Conservation (phyloP, 2,888 invertebrate genomes). For the Cetonia aurata region DNA sequence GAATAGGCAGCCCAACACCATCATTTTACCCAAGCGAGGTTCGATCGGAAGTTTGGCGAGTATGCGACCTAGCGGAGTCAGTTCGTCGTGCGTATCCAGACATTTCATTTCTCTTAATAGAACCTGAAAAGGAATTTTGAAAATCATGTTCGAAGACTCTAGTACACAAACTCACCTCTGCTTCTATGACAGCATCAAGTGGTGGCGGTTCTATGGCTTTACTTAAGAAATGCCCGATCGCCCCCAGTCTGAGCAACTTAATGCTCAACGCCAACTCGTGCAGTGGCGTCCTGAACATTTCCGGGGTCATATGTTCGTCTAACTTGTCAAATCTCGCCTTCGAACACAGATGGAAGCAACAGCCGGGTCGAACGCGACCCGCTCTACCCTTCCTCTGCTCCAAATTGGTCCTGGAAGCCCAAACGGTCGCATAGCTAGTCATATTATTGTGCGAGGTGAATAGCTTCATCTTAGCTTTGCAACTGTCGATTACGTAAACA, state of each 20-base stretch:
- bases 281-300: constrained; percentile 97
- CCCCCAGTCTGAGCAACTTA: constrained; percentile 89
- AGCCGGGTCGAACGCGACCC: constrained; percentile 93
- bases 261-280: constrained; percentile 95
- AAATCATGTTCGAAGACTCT: background rate
- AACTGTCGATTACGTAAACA: constrained; percentile 96
- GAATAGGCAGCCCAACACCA: constrained; percentile 93
- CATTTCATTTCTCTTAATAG: constrained; percentile 88
- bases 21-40: constrained; percentile 96
- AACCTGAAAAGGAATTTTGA: constrained; percentile 53
- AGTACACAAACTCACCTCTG: constrained; percentile 77
- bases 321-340: constrained; percentile 78
- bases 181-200: constrained; percentile 97
- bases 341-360: constrained; percentile 93
- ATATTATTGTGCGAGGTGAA: constrained; percentile 99
- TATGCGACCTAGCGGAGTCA: constrained; percentile 94
- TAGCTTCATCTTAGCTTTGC: constrained; percentile 97
- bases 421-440: constrained; percentile 97
- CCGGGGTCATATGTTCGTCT: constrained; percentile 94
- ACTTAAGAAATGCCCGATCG: constrained; percentile 93
- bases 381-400: constrained; percentile 95
- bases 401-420: constrained; percentile 94
- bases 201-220: constrained; percentile 98
- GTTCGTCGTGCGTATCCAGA: constrained; percentile 85
- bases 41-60: constrained; percentile 96